phyloP scores from a whole-genome alignment of 2,888 invertebrate genomes.

The Drosophila flavopinicola region DNA sequence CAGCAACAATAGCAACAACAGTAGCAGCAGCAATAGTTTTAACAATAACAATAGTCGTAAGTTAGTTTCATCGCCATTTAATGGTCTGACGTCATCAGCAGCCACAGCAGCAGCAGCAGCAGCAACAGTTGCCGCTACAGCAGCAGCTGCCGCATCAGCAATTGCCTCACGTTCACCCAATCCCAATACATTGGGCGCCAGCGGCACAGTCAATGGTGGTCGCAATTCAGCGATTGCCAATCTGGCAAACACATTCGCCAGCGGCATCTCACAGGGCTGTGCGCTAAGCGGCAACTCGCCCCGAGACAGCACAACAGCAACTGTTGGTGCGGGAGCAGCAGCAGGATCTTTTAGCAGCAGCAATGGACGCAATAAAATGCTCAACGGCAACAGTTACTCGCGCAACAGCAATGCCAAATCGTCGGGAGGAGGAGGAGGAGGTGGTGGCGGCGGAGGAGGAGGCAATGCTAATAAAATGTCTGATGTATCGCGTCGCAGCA shows the following conservation, averaged over 20 bases:
- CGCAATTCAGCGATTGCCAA: constrained; percentile 71
- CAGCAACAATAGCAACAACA: constrained; percentile 31
- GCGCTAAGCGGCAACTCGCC: constrained; percentile 71
- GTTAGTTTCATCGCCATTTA: constrained; percentile 79
- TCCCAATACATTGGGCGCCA: constrained; percentile 78
- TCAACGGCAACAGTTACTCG: constrained; percentile 47
- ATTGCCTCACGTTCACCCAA: constrained; percentile 80
- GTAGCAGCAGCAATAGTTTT: constrained; percentile 79
- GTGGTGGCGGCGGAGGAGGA: constrained; percentile 31
- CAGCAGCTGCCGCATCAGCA: constrained; percentile 6
- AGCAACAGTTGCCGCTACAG: constrained; percentile 9
- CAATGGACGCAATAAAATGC: constrained; percentile 64
- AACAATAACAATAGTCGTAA: constrained; percentile 83
- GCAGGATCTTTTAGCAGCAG: constrained; percentile 9
- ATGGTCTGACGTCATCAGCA: constrained; percentile 63
- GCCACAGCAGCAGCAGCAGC: constrained; percentile 46
- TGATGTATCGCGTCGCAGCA: constrained; percentile 86
- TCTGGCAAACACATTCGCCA: constrained; percentile 81
- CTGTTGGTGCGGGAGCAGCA: constrained; percentile 22
- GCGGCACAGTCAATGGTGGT: constrained; percentile 72
- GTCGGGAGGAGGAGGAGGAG: constrained; percentile 31
- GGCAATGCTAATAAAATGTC: constrained; percentile 65
- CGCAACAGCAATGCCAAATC: constrained; percentile 59
- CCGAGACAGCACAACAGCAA: constrained; percentile 41
- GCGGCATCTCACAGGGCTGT: constrained; percentile 80